Evolutionary conservation across 2,888 invertebrate genomes (phyloP), one percentile per base, ranked within the genome.

Genomic region (Hydrotaea diabolus): DNA sequence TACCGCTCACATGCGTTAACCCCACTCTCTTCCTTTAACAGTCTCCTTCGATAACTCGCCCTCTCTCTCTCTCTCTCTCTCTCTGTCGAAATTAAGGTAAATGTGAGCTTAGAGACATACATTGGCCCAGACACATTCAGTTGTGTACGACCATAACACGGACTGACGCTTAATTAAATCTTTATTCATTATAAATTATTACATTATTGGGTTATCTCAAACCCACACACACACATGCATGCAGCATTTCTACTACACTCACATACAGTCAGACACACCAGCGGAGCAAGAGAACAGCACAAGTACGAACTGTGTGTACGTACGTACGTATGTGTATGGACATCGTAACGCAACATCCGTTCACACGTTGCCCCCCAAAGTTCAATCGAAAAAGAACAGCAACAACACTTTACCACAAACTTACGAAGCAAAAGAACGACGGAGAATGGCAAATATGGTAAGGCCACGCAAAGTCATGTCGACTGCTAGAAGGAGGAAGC

Each of bases 91-190:
- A 9, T 39, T 4, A 31, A 31, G 31, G 39, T 39, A 11, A 4
- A 66, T 66, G 39, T 39, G 39, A 17, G 13, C 13, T 39, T n/a
- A 71, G 11, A 39, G 31, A 53, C 13, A 76, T 43, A 31, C 15
- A 4, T 59, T 1, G 23, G 26, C 26, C 5, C 59, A 26, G 59
- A 59, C 59, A n/a, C n/a, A n/a, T n/a, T n/a, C 15, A 43, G 43
- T 31, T 31, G 31, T 13, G 49, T 62, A n/a, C 31, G 49, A 26
- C 23, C 31, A 62, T 31, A 62, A 62, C 55, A 53, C 36, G 57
- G 19, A 77, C 57, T 59, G 53, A 43, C 23, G 64, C 78, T 53
- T 78, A 78, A 78, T 78, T 55, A 53, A 78, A 72, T 78, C 62
- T 62, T 43, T 69, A 46, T 36, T 72, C 53, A 73, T 64, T 64